Evolutionary conservation across 1,140 invertebrate species (phyloP).

Genomic region (Lerema accius): DNA sequence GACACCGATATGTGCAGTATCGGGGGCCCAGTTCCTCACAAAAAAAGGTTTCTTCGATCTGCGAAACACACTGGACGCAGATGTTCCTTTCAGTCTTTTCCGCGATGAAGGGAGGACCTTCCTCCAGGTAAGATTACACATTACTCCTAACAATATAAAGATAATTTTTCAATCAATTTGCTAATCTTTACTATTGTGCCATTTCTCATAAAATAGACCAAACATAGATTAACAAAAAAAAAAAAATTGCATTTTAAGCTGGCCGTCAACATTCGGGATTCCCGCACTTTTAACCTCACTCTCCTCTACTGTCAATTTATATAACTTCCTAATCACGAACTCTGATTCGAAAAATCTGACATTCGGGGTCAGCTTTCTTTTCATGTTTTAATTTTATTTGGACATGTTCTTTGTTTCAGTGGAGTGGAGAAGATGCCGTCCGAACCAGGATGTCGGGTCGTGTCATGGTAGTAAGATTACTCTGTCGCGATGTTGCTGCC

Average conservation of each 20-base stretch:
- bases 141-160: too few species aligned
- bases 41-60: slow-evolving; percentile 90
- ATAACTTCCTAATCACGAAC: too few species aligned
- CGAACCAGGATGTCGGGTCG: slow-evolving; percentile 89
- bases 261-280: too few species aligned
- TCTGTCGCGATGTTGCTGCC: slow-evolving; percentile 89
- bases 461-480: slow-evolving; percentile 89
- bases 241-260: too few species aligned
- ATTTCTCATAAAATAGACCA: too few species aligned
- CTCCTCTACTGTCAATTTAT: too few species aligned
- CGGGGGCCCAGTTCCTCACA: slow-evolving; percentile 90
- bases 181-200: too few species aligned
- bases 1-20: slow-evolving; percentile 93
- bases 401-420: slow-evolving; percentile 83
- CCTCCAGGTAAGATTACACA: slow-evolving; percentile 87
- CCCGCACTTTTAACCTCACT: too few species aligned
- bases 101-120: slow-evolving; percentile 91
- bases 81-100: slow-evolving; percentile 91
- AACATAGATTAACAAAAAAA: too few species aligned
- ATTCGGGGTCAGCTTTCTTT: too few species aligned
- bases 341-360: too few species aligned
- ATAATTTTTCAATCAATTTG: too few species aligned
- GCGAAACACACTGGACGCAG: slow-evolving; percentile 88
- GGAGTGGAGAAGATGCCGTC: slow-evolving; percentile 90
- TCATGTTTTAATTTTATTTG: not conserved